Conservation (phyloP, 2,113 vertebrate genomes). For the Mobula hypostoma region DNA sequence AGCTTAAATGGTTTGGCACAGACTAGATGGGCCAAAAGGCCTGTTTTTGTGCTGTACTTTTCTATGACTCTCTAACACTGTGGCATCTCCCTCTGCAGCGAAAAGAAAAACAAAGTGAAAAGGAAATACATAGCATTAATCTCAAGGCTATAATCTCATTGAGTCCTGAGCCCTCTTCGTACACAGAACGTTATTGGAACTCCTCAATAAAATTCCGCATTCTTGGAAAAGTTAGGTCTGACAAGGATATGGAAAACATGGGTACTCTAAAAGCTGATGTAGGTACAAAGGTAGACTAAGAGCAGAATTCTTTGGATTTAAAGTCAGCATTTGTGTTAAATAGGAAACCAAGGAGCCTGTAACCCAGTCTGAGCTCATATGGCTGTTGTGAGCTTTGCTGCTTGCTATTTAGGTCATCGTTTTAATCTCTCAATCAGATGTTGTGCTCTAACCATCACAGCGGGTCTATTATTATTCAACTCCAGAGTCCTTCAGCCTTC, state of each 20-base stretch:
- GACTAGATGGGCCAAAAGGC: no score
- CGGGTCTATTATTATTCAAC: background rate
- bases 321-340: background rate
- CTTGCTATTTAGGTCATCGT: conserved; percentile 10
- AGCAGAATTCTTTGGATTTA: background rate
- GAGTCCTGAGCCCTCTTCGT: background rate
- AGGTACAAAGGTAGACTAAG: background rate
- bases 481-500: background rate
- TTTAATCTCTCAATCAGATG: conserved; percentile 29
- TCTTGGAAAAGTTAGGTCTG: background rate
- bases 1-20: no score
- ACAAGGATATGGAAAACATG: background rate
- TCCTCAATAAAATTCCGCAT: background rate
- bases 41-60: no score
- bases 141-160: background rate
- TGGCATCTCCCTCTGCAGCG: background rate
- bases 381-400: conserved; percentile 17
- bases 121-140: background rate
- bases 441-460: background rate
- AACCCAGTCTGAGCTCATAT: conserved; percentile 10
- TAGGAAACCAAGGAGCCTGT: background rate
- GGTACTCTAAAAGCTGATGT: background rate
- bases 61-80: background rate
- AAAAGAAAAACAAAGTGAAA: background rate
- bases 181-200: background rate